Evolutionary conservation across 2,888 invertebrate species (phyloP).

Genomic region (Operophtera brumata): DNA sequence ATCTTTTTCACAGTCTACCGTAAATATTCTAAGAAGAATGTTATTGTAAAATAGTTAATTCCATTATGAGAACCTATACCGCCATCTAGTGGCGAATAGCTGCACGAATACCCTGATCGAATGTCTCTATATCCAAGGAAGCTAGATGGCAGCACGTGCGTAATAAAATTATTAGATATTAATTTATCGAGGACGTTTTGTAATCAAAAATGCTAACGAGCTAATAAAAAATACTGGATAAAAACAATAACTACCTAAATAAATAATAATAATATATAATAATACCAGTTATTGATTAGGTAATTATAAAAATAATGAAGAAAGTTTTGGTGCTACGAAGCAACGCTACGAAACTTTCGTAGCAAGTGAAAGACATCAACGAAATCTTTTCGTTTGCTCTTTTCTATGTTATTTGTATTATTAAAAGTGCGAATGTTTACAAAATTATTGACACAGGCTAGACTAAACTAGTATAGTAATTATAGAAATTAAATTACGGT

Average conservation of each 20-base stretch:
- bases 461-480: no score
- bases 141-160: slow-evolving; percentile 42
- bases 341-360: slow-evolving; percentile 10
- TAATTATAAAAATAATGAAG: no score
- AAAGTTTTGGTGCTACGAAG: neutral
- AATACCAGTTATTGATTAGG: no score
- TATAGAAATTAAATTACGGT: no score
- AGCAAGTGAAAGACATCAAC: slow-evolving; percentile 26
- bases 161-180: neutral
- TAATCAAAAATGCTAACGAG: no score
- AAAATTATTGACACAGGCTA: no score
- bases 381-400: slow-evolving; percentile 8
- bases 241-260: no score
- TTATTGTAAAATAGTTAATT: neutral
- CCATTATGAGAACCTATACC: slow-evolving; percentile 24
- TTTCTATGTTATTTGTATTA: neutral
- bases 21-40: neutral
- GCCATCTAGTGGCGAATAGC: slow-evolving; percentile 58
- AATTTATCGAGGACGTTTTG: no score
- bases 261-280: no score
- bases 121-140: neutral
- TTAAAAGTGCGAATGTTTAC: no score
- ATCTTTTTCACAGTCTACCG: no score
- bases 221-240: no score
- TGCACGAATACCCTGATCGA: slow-evolving; percentile 21